Evolutionary conservation across 1,140 invertebrate genomes (phyloP).

Genomic region (Lerema accius): DNA sequence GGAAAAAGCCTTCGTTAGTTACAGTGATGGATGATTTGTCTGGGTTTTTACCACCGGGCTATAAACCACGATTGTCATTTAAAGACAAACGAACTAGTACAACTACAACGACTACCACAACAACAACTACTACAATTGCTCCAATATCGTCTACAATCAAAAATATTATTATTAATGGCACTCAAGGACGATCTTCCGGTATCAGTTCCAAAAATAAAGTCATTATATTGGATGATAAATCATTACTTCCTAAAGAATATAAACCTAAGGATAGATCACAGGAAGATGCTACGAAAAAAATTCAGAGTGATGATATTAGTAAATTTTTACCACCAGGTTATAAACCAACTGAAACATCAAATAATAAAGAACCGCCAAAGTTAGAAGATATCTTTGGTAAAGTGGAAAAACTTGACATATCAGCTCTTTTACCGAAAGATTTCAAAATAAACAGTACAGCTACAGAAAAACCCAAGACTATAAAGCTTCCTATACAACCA

Average conservation of each 20-base stretch:
- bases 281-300: constrained; percentile 65
- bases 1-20: constrained; percentile 81
- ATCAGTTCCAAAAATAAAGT: constrained; percentile 81
- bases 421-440: constrained; percentile 85
- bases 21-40: constrained; percentile 85
- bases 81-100: constrained; percentile 83
- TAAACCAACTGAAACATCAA: constrained; percentile 66
- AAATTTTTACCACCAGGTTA: constrained; percentile 86
- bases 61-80: constrained; percentile 82
- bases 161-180: constrained; percentile 64
- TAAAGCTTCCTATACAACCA: constrained; percentile 76
- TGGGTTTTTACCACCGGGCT: constrained; percentile 85
- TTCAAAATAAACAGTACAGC: constrained; percentile 78
- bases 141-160: constrained; percentile 55
- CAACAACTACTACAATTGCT: constrained; percentile 75
- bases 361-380: constrained; percentile 53
- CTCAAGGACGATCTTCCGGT: constrained; percentile 76
- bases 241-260: constrained; percentile 86
- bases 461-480: constrained; percentile 62
- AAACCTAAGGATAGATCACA: constrained; percentile 79
- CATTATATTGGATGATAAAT: constrained; percentile 83
- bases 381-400: constrained; percentile 70
- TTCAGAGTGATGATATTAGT: constrained; percentile 81
- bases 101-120: constrained; percentile 77
- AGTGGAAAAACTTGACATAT: constrained; percentile 83